Percentiles rank a stretch among this genome's conserved stretches.
These are phyloP conservation scores for Nysson spinosus DNA, from an alignment of 2,888 invertebrate species.

Conservation along the genomic window DNA sequence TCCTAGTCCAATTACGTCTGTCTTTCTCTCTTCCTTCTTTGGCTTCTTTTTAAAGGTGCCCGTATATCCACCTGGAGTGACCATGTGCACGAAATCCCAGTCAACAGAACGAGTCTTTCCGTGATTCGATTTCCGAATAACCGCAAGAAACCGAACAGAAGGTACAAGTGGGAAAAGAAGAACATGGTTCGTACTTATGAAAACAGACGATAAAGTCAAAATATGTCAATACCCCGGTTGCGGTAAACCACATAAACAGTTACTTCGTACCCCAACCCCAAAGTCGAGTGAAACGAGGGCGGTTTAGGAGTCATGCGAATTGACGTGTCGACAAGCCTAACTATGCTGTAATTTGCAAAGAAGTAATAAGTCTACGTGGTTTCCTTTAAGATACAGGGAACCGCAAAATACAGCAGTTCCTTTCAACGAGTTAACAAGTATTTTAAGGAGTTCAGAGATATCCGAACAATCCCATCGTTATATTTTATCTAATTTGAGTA, in stretches of 20 bases:
- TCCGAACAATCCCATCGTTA: no score
- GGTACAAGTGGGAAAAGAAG: neutral
- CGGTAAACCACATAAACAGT: slow-evolving; percentile 68
- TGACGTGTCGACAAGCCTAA: slow-evolving; percentile 73
- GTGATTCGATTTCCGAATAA: slow-evolving; percentile 20
- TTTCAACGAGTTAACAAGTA: slow-evolving; percentile 20
- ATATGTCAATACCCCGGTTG: slow-evolving; percentile 73
- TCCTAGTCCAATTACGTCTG: slow-evolving; percentile 64
- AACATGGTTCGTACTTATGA: slow-evolving; percentile 11
- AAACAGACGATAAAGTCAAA: slow-evolving; percentile 67
- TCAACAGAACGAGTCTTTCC: slow-evolving; percentile 20
- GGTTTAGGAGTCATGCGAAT: slow-evolving; percentile 70
- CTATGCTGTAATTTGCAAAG: slow-evolving; percentile 38
- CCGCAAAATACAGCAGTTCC: slow-evolving; percentile 25
- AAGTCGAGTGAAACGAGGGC: slow-evolving; percentile 40
- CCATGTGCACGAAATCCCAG: slow-evolving; percentile 33
- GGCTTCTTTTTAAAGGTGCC: neutral
- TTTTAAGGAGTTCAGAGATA: no score
- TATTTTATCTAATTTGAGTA: no score
- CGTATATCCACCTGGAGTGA: neutral
- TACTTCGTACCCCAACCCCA: slow-evolving; percentile 37
- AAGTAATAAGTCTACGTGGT: slow-evolving; percentile 29
- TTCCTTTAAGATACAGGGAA: slow-evolving; percentile 22
- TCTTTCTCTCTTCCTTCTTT: slow-evolving; percentile 40
- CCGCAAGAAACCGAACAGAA: slow-evolving; percentile 48